These are phyloP conservation scores for Drosophila mayri DNA, from an alignment of 1,140 invertebrate species.

Conservation along the genomic window DNA sequence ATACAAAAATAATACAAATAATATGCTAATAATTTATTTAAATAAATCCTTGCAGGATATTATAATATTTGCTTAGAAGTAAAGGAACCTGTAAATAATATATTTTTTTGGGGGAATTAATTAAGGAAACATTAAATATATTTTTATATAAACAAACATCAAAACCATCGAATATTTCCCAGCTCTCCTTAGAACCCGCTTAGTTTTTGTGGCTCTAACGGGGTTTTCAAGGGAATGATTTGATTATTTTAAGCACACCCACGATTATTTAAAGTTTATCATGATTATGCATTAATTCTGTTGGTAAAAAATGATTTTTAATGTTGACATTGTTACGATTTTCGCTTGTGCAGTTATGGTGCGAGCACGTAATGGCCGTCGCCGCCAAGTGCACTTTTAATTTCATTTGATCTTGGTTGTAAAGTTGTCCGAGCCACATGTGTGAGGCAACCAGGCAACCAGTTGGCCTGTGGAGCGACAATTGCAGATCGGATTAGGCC, in stretches of 20 bases:
- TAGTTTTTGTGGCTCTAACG: not conserved
- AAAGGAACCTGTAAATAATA: too few relatives aligned
- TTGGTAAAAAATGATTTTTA: conserved; percentile 15
- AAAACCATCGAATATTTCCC: not conserved
- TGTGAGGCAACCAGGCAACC: conserved; percentile 23
- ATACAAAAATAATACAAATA: too few relatives aligned
- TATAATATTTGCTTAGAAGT: too few relatives aligned
- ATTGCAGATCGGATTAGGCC: conserved; percentile 35
- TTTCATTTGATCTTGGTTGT: conserved; percentile 72
- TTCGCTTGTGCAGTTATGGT: conserved; percentile 9
- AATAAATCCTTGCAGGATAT: too few relatives aligned
- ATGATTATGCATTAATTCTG: conserved; percentile 6
- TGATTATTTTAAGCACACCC: not conserved
- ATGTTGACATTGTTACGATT: conserved; percentile 21
- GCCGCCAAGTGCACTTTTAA: conserved; percentile 68
- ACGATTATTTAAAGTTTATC: not conserved
- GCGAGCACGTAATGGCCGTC: conserved; percentile 20
- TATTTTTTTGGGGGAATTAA: too few relatives aligned
- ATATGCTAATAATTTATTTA: too few relatives aligned
- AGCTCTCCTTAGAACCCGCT: not conserved
- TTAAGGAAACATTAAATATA: not conserved
- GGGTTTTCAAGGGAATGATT: conserved; percentile 11
- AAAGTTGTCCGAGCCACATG: conserved; percentile 39
- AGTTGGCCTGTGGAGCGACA: conserved; percentile 42
- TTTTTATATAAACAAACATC: not conserved